Base-by-base conservation (phyloP, 2,797 vertebrate species). In the Sylvilagus floridanus region DNA sequence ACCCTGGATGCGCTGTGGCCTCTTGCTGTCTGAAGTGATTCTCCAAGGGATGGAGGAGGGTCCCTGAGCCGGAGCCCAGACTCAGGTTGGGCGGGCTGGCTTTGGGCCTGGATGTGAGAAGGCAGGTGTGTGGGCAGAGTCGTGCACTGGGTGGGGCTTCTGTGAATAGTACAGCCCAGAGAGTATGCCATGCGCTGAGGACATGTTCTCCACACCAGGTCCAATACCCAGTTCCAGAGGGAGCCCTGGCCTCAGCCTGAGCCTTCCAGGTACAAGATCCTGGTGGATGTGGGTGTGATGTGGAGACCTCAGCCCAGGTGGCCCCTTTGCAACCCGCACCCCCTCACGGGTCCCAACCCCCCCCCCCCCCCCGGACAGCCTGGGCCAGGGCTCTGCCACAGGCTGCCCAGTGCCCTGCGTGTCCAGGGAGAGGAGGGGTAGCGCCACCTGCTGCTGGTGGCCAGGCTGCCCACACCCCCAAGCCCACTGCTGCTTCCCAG, bases 351-450 rank as follows among this genome's bases (percentile, higher is more conserved):
- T 87, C 76, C 71, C 88, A 79, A 75, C 63, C 62, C 77, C 83
- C 76, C 71, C 88, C 77, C 71, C 63, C 62, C 77, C 83, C 52
- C 10, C 54, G 42, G 71, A 87, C 78, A 88, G 94, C 73, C 69
- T n/a, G 1, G 52, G 87, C 66, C 93, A 96, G 97, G 96, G 97
- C 97, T 96, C 97, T 96, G 97, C 97, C 97, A 97, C 97, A 97
- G 97, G 97, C 96, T 96, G 94, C 83, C 94, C 50, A 47, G 42
- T 57, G 88, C 83, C 69, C 77, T 0, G 83, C 66, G 85, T 42
- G 91, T 21, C 54, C 54, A 57, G 54, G 54, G 12, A 57, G 54
- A 57, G 19, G 54, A 21, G 19, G 19, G 54, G 32, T 37, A 28
- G 17, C 19, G n/a, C 30, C 7, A 32, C n/a, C 1, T 4, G 0